These are phyloP conservation scores for Diarsia mendica DNA, from an alignment of 2,888 invertebrate species.

Conservation along the genomic window DNA sequence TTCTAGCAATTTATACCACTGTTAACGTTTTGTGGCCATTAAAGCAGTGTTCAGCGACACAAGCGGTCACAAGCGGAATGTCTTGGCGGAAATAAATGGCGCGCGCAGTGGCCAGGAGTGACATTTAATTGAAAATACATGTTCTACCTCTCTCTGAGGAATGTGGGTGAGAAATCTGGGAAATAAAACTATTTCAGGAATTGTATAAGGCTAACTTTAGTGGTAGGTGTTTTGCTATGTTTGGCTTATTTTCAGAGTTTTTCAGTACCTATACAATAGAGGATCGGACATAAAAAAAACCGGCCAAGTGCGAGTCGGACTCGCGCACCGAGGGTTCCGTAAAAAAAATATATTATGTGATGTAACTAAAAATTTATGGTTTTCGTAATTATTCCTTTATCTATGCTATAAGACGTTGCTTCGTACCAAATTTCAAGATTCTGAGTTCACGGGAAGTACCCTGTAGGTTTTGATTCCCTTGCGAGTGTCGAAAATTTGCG, in stretches of 20 bases:
- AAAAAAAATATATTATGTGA: too few relatives aligned
- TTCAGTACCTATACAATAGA: too few relatives aligned
- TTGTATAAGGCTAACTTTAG: not conserved
- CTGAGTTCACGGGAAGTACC: too few relatives aligned
- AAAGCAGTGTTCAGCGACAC: constrained; percentile 18
- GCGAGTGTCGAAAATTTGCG: too few relatives aligned
- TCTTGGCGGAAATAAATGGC: constrained; percentile 37
- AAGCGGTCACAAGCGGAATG: constrained; percentile 20
- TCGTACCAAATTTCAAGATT: too few relatives aligned
- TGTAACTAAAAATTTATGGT: too few relatives aligned
- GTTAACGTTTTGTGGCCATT: constrained; percentile 19
- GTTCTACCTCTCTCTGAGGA: constrained; percentile 12
- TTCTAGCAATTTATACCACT: constrained; percentile 4
- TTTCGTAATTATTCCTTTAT: too few relatives aligned
- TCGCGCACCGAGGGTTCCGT: too few relatives aligned
- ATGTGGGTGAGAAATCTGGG: constrained; percentile 30
- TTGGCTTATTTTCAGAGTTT: not conserved
- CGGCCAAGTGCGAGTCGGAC: too few relatives aligned
- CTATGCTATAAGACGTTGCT: too few relatives aligned
- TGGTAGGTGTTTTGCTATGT: not conserved
- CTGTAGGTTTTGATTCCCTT: too few relatives aligned
- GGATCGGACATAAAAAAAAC: too few relatives aligned
- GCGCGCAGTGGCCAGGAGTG: constrained; percentile 24
- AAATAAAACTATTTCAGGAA: constrained; percentile 10
- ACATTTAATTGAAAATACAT: constrained; percentile 56